Base-by-base conservation (phyloP, 2,888 invertebrate species). In the Matsumyia berberina region DNA sequence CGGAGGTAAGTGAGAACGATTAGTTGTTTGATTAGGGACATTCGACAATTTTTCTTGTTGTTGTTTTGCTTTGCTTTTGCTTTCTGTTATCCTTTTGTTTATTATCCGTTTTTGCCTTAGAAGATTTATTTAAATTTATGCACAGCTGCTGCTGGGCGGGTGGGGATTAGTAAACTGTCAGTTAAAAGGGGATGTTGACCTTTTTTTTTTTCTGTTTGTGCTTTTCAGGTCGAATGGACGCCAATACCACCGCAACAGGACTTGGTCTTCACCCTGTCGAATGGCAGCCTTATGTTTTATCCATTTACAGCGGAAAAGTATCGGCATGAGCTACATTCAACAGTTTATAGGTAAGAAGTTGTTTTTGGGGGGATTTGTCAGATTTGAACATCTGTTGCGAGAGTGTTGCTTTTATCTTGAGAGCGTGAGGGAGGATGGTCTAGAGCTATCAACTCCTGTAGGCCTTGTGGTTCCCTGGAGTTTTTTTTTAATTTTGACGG, bases 201-300 rank as follows among this genome's bases (percentile, higher is more conserved):
- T 39, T 46, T 72, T 42, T 42, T 60, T 37, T 6, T 17, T 42
- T 64, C 70, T 57, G 8, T 31, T 67, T n/a, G 24, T 24, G 24
- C 11, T 62, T 86, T 88, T 19, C 92, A 95, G 93, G 93, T 96
- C 91, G 96, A 96, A 92, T 96, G 96, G 96, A 93, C 96, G 69
- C 94, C 95, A 49, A 96, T 93, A 88, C 92, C 93, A 82, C 93
- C 94, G 88, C 93, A 95, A 86, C 93, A 95, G 79, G 96, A 96
- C 87, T 93, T 97, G 87, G 94, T 97, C 58, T 93, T 95, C 90
- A 93, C 96, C 88, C 94, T 96, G 88, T 93, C 94, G 86, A 97
- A 98, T 92, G 97, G 97, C 87, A 97, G 97, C 67, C 94, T 98
- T 90, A 95, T 96, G 91, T 96, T 98, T 91, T 94, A 95, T 86